These are phyloP conservation scores for Drosophila villosipedis DNA, from an alignment of 2,888 invertebrate species.

Conservation along the genomic window DNA sequence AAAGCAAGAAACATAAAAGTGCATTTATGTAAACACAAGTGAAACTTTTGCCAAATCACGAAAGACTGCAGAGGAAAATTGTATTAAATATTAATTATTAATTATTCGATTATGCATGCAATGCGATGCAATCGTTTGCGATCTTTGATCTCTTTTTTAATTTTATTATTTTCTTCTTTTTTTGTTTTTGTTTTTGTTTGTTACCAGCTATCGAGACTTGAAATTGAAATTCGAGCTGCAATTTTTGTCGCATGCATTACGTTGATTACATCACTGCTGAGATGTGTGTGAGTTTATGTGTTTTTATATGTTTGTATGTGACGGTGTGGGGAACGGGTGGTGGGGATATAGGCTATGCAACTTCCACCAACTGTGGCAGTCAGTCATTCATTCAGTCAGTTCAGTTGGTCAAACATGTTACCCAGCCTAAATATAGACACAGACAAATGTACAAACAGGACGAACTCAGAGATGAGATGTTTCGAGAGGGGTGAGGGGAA, in stretches of 20 bases:
- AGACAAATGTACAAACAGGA: conserved; percentile 72
- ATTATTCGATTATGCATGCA: conserved; percentile 69
- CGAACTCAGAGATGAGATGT: conserved; percentile 34
- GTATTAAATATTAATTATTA: conserved; percentile 60
- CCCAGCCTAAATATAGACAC: conserved; percentile 73
- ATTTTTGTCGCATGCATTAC: conserved; percentile 79
- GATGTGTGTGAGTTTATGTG: conserved; percentile 17
- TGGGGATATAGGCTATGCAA: conserved; percentile 43
- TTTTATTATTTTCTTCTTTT: conserved; percentile 8
- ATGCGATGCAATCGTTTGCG: conserved; percentile 70
- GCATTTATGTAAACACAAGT: conserved; percentile 58
- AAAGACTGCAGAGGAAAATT: not conserved
- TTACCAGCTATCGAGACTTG: conserved; percentile 36
- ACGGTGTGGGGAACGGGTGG: not conserved
- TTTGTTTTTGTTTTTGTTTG: conserved; percentile 11
- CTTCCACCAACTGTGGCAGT: conserved; percentile 72
- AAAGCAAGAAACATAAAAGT: conserved; percentile 33
- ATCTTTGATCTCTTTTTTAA: conserved; percentile 59
- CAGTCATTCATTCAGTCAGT: conserved; percentile 81
- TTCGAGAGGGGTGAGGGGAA: not conserved
- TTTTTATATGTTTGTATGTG: not conserved
- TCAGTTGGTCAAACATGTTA: conserved; percentile 79
- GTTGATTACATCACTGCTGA: conserved; percentile 72
- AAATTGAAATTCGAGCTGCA: conserved; percentile 76
- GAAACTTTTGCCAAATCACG: conserved; percentile 37